phyloP scores from a whole-genome alignment of 2,797 vertebrate species.

The Anguilla pacifica region DNA sequence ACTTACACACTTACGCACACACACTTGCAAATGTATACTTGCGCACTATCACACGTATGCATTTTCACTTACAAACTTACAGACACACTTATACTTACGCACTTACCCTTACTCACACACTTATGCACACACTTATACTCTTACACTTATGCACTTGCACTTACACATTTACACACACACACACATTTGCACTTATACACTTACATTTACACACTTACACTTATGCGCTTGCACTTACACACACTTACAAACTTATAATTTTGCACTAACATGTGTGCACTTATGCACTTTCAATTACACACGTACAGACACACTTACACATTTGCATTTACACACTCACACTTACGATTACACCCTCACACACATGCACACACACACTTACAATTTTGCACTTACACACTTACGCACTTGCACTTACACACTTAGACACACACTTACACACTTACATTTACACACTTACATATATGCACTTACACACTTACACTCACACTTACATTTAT shows the following conservation, averaged over 20 bases:
- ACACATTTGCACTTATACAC: too few relatives aligned
- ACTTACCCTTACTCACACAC: background rate
- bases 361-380: too few relatives aligned
- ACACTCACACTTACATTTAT: too few relatives aligned
- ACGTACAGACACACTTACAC: background rate
- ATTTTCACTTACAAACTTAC: too few relatives aligned
- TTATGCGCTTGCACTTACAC: background rate
- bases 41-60: conserved; percentile 31
- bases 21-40: background rate
- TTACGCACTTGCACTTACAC: background rate
- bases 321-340: conserved; percentile 38
- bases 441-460: background rate
- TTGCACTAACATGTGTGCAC: too few relatives aligned
- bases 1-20: too few relatives aligned
- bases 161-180: too few relatives aligned
- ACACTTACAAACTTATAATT: background rate
- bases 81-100: too few relatives aligned
- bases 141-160: too few relatives aligned
- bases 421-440: background rate
- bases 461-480: background rate
- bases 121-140: too few relatives aligned
- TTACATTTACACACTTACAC: too few relatives aligned
- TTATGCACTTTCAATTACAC: background rate
- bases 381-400: background rate
- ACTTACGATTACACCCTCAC: background rate